These are phyloP conservation scores for Chrysopilus asiliformis DNA, from an alignment of 2,888 invertebrate genomes.

Conservation along the genomic window DNA sequence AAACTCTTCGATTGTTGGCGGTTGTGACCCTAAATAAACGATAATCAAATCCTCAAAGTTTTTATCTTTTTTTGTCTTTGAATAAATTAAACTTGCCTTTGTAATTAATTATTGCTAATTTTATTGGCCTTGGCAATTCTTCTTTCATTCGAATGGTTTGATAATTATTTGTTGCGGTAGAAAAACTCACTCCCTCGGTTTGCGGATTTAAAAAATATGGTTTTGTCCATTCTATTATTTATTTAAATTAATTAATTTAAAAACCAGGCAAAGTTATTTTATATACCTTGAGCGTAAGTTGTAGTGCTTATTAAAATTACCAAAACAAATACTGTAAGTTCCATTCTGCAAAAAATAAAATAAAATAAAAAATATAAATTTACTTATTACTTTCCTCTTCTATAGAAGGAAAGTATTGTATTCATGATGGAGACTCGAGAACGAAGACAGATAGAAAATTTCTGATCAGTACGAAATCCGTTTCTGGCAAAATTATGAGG, in stretches of 20 bases:
- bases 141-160: constrained; percentile 17
- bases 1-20: too few relatives aligned
- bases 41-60: neutral
- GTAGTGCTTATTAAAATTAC: neutral
- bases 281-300: too few relatives aligned
- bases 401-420: too few relatives aligned
- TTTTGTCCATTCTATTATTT: constrained; percentile 12
- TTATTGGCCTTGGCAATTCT: constrained; percentile 18
- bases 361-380: neutral
- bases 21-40: neutral
- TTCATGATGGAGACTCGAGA: too few relatives aligned
- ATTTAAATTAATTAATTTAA: too few relatives aligned
- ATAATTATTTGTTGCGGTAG: constrained; percentile 4
- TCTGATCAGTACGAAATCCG: too few relatives aligned
- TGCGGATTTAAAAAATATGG: constrained; percentile 16
- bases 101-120: constrained; percentile 18
- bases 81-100: constrained; percentile 11
- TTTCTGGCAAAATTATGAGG: too few relatives aligned
- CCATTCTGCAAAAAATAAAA: neutral
- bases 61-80: neutral
- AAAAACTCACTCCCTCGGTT: constrained; percentile 14
- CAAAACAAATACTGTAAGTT: neutral
- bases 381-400: too few relatives aligned
- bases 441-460: too few relatives aligned
- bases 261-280: too few relatives aligned